phyloP scores from a whole-genome alignment of 2,797 vertebrate genomes.

The Yasuhikotakia modesta region DNA sequence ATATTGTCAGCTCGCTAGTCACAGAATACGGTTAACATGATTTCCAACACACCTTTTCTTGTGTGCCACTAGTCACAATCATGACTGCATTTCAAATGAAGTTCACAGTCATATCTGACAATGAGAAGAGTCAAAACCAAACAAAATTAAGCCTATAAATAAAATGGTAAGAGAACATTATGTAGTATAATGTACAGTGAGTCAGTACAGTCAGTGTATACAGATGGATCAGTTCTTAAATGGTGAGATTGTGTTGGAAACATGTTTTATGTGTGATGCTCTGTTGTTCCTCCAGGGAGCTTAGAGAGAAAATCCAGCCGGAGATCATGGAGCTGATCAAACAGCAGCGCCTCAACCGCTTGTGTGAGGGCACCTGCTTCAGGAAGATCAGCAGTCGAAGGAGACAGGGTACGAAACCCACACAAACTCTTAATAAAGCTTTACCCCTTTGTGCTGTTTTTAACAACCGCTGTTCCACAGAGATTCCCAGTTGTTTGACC shows the following conservation, averaged over 20 bases:
- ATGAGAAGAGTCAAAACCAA: neutral
- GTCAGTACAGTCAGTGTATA: neutral
- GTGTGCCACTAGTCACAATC: neutral
- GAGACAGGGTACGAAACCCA: conserved; percentile 85
- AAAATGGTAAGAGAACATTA: too few relatives aligned
- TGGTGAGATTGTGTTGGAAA: neutral
- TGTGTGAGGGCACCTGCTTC: conserved; percentile 98
- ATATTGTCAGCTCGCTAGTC: neutral
- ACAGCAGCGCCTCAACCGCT: conserved; percentile 95
- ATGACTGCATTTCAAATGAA: too few relatives aligned
- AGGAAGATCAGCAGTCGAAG: conserved; percentile 96
- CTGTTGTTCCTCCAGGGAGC: conserved; percentile 79
- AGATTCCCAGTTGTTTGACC: neutral
- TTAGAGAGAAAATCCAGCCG: conserved; percentile 99
- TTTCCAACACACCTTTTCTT: neutral
- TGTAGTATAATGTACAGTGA: conserved; percentile 21
- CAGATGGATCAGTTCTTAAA: neutral
- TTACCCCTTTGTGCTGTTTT: too few relatives aligned
- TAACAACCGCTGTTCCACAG: neutral
- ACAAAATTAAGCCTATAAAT: neutral
- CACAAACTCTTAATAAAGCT: neutral
- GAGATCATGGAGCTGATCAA: conserved; percentile 99
- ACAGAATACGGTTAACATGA: neutral
- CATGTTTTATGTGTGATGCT: neutral
- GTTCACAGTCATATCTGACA: too few relatives aligned